Evolutionary conservation across 2,113 vertebrate species (phyloP).

Genomic region (Grus americana): DNA sequence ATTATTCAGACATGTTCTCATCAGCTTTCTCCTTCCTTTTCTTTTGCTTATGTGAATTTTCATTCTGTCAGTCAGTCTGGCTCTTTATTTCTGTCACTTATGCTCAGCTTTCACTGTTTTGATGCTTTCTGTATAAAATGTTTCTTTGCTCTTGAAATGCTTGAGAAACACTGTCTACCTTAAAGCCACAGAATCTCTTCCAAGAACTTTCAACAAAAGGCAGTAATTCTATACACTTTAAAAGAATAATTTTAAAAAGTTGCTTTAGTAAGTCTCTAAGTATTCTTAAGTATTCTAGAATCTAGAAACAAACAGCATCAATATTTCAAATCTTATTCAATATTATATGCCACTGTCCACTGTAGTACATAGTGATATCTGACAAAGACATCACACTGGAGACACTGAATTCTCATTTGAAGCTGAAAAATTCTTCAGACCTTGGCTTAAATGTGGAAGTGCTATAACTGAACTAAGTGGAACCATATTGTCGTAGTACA

Average conservation of each 20-base stretch:
- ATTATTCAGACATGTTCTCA: background rate
- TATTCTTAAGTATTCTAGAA: background rate
- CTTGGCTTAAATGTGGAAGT: background rate
- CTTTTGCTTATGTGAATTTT: background rate
- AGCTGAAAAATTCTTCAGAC: background rate
- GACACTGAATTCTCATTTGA: background rate
- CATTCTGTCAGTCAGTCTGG: background rate
- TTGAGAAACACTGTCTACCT: background rate
- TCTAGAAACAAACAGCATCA: background rate
- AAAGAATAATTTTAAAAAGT: background rate
- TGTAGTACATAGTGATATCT: background rate
- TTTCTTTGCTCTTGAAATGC: background rate
- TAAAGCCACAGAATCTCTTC: background rate
- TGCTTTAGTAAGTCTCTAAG: background rate
- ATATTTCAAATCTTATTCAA: background rate
- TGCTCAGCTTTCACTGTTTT: background rate
- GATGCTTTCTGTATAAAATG: background rate
- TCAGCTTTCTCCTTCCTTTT: background rate
- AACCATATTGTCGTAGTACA: background rate
- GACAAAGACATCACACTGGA: background rate
- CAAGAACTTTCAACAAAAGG: background rate
- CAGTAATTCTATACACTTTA: background rate
- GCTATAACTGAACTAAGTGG: background rate
- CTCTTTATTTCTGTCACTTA: background rate
- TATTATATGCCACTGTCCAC: background rate